Evolutionary conservation across 1,140 invertebrate genomes (phyloP), one percentile per base, ranked within the genome.

Genomic region (Panagrolaimus sp.): DNA sequence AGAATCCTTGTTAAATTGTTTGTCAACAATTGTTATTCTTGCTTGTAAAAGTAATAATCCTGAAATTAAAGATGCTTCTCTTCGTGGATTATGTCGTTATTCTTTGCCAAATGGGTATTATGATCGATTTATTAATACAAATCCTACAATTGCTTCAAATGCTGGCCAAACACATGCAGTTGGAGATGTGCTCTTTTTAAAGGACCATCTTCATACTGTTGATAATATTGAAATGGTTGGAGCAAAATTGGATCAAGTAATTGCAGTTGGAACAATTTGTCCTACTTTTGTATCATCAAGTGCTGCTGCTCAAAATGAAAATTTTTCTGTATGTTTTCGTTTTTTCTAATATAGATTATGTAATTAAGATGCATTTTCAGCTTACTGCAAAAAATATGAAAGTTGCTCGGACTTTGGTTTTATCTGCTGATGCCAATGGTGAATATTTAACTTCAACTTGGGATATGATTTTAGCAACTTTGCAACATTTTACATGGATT

Each of bases 401-500:
- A 77, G 95, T 93, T 47, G 95, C 97, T 90, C 87, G 93, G 73
- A 90, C 94, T 6, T 85, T 98, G 38, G 85, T 98, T 15, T 88
- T 89, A 71, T 85, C 96, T 43, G 93, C 94, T 2, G 91, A 94
- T 82, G 90, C 91, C 76, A 92, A 96, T 85, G 95, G 94, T 1
- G 89, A 90, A 73, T 91, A 94, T 72, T 86, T 98, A 17, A 91
- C 91, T 48, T 90, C 91, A 69, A 91, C 93, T 0, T 98, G 95
- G 94, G 90, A 96, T 81, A 89, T 96, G 44, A 91, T 97, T 3
- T 87, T 97, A 10, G 94, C 94, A 17, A 96, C 93, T 4, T 84
- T 96, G 24, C 93, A 88, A 87, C 94, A 97, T 86, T 87, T 98
- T 71, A 93, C 94, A 0, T 98, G 94, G 94, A 96, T 97, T 79